Conservation (phyloP, 2,888 invertebrate species). For the Alitta virens region DNA sequence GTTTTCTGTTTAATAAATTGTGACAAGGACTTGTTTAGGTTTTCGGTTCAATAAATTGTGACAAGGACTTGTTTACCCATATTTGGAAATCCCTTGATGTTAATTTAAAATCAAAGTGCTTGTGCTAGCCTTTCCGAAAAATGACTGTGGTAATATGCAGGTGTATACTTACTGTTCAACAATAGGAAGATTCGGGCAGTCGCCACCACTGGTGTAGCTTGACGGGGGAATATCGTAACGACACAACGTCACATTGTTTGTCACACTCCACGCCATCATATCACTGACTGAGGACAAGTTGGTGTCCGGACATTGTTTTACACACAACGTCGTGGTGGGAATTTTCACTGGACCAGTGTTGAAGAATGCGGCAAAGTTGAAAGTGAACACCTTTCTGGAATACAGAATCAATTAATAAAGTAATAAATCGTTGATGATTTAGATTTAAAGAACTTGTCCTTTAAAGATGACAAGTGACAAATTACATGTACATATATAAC, state of each 20-base stretch:
- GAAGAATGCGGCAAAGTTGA: constrained; percentile 6
- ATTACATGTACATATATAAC: too few relatives aligned
- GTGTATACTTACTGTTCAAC: constrained; percentile 15
- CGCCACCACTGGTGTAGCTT: constrained; percentile 6
- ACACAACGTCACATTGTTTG: constrained; percentile 12
- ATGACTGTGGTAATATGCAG: not conserved
- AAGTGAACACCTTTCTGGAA: constrained; percentile 1
- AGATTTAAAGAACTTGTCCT: too few relatives aligned
- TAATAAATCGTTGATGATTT: too few relatives aligned
- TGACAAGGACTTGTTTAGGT: not conserved
- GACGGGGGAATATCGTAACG: constrained; percentile 18
- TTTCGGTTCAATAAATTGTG: not conserved
- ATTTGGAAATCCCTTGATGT: not conserved
- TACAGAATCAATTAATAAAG: too few relatives aligned
- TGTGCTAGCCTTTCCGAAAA: not conserved
- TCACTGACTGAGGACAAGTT: constrained; percentile 7
- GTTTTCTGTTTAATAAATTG: too few relatives aligned
- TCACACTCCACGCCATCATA: constrained; percentile 5
- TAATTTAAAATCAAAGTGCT: not conserved
- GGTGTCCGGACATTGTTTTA: constrained; percentile 19
- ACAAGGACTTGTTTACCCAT: not conserved
- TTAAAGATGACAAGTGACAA: too few relatives aligned
- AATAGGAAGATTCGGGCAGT: constrained; percentile 19
- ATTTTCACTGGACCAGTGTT: not conserved
- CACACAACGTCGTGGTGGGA: constrained; percentile 13